phyloP scores from a whole-genome alignment of 2,113 vertebrate genomes.

The Elgaria multicarinata region DNA sequence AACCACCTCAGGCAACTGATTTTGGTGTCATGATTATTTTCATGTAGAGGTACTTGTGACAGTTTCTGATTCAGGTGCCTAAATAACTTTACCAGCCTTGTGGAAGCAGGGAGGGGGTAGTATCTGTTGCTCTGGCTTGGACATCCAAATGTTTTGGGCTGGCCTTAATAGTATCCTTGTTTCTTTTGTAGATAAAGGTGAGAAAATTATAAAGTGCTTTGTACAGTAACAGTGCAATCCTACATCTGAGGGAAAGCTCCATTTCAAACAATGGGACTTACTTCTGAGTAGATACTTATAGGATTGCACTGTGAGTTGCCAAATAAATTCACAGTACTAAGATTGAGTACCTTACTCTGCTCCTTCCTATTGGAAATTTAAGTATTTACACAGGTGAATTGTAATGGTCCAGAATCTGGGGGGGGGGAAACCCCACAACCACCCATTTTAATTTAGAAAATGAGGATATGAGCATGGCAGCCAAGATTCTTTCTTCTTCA shows the following conservation, averaged over 20 bases:
- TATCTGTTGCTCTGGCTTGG: too few relatives aligned
- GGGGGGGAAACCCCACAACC: too few relatives aligned
- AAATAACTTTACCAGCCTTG: too few relatives aligned
- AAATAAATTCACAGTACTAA: background rate
- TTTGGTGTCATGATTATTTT: too few relatives aligned
- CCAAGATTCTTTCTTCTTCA: constrained; percentile 1
- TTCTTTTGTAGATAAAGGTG: background rate
- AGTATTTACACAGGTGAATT: background rate
- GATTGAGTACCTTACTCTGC: background rate
- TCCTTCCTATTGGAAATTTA: background rate
- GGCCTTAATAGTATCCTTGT: background rate
- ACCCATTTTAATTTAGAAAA: background rate
- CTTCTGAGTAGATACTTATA: background rate
- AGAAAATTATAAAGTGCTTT: background rate
- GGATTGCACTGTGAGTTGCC: background rate
- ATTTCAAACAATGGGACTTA: background rate
- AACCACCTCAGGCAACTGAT: too few relatives aligned
- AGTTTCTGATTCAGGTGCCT: too few relatives aligned
- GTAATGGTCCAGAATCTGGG: background rate
- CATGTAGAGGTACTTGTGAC: too few relatives aligned
- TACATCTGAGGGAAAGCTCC: background rate
- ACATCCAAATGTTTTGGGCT: too few relatives aligned
- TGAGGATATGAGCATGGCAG: background rate
- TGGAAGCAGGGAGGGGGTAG: too few relatives aligned
- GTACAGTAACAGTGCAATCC: background rate